Conservation (phyloP, 2,888 invertebrate species). For the Phengaris alcon region DNA sequence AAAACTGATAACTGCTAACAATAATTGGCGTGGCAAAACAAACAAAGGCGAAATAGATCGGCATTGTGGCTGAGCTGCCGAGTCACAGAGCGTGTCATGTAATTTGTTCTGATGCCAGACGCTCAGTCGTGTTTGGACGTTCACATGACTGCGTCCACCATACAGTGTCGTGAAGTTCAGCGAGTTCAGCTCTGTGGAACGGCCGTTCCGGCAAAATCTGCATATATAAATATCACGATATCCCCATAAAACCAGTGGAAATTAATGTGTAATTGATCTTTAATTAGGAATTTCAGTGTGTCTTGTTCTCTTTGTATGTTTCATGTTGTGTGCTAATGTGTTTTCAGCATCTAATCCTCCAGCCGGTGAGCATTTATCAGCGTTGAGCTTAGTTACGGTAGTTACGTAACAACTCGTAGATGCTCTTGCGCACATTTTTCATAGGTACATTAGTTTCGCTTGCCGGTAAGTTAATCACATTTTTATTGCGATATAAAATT, state of each 20-base stretch:
- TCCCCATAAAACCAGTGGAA: background rate
- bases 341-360: background rate
- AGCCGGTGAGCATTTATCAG: slow-evolving; percentile 16
- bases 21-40: slow-evolving; percentile 15
- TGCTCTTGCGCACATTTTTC: slow-evolving; percentile 6
- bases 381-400: slow-evolving; percentile 10
- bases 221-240: background rate
- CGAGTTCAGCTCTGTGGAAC: background rate
- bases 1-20: slow-evolving; percentile 32
- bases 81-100: slow-evolving; percentile 55
- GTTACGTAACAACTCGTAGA: slow-evolving; percentile 15
- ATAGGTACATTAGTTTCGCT: background rate
- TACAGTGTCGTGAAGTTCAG: slow-evolving; percentile 9
- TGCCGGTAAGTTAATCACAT: background rate
- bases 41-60: slow-evolving; percentile 22
- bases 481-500: background rate
- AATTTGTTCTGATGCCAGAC: slow-evolving; percentile 54
- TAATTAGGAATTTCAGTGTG: background rate
- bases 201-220: background rate
- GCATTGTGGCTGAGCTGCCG: slow-evolving; percentile 13
- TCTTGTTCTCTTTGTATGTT: background rate
- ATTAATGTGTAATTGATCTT: slow-evolving; percentile 10
- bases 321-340: slow-evolving; percentile 15
- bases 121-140: slow-evolving; percentile 48
- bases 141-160: slow-evolving; percentile 29